A percentile compares a stretch with the other conserved stretches of the same genome.
phyloP scores from a whole-genome alignment of 2,888 invertebrate species.

The Ommatoiulus sabulosus region DNA sequence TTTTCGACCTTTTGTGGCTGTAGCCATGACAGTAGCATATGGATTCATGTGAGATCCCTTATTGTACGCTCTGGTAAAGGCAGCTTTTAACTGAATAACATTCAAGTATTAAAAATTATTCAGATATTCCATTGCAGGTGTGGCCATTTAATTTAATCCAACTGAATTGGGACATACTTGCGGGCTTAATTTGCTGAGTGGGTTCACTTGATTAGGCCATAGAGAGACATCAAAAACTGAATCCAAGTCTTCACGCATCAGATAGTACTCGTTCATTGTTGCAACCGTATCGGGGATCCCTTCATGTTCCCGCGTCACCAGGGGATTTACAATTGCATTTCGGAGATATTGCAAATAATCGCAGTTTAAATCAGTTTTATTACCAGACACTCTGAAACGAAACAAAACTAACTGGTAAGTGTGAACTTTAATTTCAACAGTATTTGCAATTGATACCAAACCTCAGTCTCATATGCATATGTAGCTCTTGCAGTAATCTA shows the following conservation, averaged over 20 bases:
- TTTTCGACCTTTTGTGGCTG: slow-evolving; percentile 67
- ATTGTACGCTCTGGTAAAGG: slow-evolving; percentile 93
- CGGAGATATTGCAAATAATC: slow-evolving; percentile 89
- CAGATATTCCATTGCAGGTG: slow-evolving; percentile 46
- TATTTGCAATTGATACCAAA: slow-evolving; percentile 65
- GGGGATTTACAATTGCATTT: slow-evolving; percentile 80
- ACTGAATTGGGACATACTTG: slow-evolving; percentile 68
- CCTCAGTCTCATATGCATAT: slow-evolving; percentile 86
- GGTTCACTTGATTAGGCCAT: slow-evolving; percentile 85
- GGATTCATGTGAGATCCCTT: slow-evolving; percentile 83
- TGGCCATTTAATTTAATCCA: slow-evolving; percentile 6
- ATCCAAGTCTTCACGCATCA: slow-evolving; percentile 92
- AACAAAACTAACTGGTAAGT: too few species aligned
- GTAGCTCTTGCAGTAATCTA: slow-evolving; percentile 84
- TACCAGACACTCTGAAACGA: slow-evolving; percentile 78
- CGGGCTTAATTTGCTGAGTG: slow-evolving; percentile 80
- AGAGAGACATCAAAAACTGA: slow-evolving; percentile 84
- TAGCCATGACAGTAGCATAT: slow-evolving; percentile 75
- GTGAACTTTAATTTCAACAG: not conserved
- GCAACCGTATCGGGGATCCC: slow-evolving; percentile 79
- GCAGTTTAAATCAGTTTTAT: slow-evolving; percentile 82
- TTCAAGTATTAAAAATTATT: not conserved
- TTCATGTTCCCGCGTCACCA: slow-evolving; percentile 77
- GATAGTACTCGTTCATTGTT: slow-evolving; percentile 84
- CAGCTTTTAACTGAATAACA: slow-evolving; percentile 82